phyloP scores from a whole-genome alignment of 2,888 invertebrate genomes.

The Monopis laevigella region DNA sequence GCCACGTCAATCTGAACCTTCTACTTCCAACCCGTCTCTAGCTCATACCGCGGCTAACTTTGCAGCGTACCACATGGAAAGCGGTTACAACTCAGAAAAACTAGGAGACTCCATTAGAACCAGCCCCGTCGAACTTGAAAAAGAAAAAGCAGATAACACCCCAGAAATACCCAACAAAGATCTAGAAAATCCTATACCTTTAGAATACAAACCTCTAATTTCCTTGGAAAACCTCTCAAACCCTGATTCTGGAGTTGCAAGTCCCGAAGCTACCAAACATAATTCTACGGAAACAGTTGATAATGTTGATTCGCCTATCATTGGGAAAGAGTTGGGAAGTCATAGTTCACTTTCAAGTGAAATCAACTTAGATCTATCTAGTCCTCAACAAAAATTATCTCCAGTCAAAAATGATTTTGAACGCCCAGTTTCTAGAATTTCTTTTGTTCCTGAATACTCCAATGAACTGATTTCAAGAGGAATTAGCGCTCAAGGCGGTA shows the following conservation, averaged over 20 bases:
- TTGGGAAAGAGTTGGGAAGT: slow-evolving; percentile 52
- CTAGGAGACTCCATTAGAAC: slow-evolving; percentile 51
- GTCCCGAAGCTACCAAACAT: slow-evolving; percentile 66
- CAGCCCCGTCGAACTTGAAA: slow-evolving; percentile 53
- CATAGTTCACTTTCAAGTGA: slow-evolving; percentile 64
- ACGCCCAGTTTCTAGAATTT: slow-evolving; percentile 39
- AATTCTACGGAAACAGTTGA: slow-evolving; percentile 62
- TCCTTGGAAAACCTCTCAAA: slow-evolving; percentile 51
- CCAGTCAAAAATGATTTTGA: slow-evolving; percentile 45
- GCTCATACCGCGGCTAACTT: slow-evolving; percentile 55
- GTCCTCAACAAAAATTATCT: slow-evolving; percentile 50
- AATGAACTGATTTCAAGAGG: slow-evolving; percentile 52
- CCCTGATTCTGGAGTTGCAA: slow-evolving; percentile 64
- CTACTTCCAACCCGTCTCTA: slow-evolving; percentile 34
- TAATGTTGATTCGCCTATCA: slow-evolving; percentile 53
- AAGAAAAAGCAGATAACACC: slow-evolving; percentile 65
- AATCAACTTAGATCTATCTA: slow-evolving; percentile 64
- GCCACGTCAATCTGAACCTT: slow-evolving; percentile 35
- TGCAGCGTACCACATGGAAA: slow-evolving; percentile 64
- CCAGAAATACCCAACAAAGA: slow-evolving; percentile 68
- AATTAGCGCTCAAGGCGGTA: slow-evolving; percentile 47
- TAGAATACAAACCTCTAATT: slow-evolving; percentile 51
- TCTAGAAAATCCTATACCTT: slow-evolving; percentile 51
- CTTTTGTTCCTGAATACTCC: slow-evolving; percentile 46
- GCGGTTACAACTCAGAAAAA: slow-evolving; percentile 33